Conservation (phyloP, 1,140 invertebrate species). For the Drosophila repletoides region DNA sequence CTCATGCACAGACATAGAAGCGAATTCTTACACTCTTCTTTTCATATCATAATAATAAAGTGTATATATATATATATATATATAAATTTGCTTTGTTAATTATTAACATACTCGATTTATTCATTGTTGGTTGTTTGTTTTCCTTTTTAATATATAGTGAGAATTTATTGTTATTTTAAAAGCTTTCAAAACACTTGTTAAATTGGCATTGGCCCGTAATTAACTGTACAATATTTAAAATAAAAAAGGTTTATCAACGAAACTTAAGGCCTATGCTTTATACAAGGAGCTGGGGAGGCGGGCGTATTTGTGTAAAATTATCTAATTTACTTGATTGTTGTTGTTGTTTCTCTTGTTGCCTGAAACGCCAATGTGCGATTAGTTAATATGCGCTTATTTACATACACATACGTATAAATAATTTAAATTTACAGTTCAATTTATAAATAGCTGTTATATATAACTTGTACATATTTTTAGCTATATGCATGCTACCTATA, state of each 20-base stretch:
- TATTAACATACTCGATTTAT: constrained; percentile 19
- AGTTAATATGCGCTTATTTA: not conserved
- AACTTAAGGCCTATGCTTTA: constrained; percentile 59
- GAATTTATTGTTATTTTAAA: constrained; percentile 68
- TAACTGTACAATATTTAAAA: constrained; percentile 49
- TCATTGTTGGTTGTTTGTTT: constrained; percentile 14
- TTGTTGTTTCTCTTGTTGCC: constrained; percentile 3
- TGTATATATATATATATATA: not conserved
- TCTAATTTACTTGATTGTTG: constrained; percentile 28
- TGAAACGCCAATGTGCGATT: constrained; percentile 44
- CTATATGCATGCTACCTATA: constrained; percentile 34
- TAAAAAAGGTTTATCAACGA: constrained; percentile 24
- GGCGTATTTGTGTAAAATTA: constrained; percentile 53
- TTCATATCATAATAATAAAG: constrained; percentile 3
- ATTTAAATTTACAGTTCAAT: constrained; percentile 53
- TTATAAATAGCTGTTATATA: constrained; percentile 66
- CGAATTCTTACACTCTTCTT: constrained; percentile 22
- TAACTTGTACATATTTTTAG: constrained; percentile 58
- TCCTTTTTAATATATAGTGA: constrained; percentile 56
- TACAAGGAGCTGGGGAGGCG: too few relatives aligned
- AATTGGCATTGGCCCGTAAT: constrained; percentile 26
- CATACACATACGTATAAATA: constrained; percentile 25
- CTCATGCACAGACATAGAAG: constrained; percentile 45
- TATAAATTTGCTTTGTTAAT: constrained; percentile 24
- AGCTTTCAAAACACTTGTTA: constrained; percentile 61